phyloP scores from a whole-genome alignment of 2,888 invertebrate genomes.

The Pterostichus madidus region DNA sequence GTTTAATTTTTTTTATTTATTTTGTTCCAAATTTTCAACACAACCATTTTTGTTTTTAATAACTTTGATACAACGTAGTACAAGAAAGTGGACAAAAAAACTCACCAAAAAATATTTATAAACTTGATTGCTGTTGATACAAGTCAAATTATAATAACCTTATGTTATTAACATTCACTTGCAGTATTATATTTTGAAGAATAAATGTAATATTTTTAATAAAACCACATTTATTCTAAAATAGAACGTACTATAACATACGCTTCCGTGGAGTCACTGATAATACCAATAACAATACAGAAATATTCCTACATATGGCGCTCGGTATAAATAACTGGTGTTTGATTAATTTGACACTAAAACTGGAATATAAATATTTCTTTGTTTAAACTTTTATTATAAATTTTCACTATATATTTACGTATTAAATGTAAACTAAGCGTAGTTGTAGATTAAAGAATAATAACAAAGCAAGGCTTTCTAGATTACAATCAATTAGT shows the following conservation, averaged over 20 bases:
- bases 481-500: conserved; percentile 5
- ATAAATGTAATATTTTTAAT: background rate
- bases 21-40: conserved; percentile 23
- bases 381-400: conserved; percentile 18
- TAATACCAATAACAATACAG: conserved; percentile 49
- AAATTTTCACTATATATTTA: conserved; percentile 3
- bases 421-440: background rate
- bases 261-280: conserved; percentile 42
- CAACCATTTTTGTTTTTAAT: conserved; percentile 57
- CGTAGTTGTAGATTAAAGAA: background rate
- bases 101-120: conserved; percentile 42
- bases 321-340: background rate
- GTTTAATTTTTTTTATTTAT: conserved; percentile 8
- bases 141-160: conserved; percentile 20
- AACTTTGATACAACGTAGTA: conserved; percentile 48
- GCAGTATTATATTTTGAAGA: background rate
- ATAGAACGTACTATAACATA: conserved; percentile 49
- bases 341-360: conserved; percentile 9
- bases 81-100: conserved; percentile 32
- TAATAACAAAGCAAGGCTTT: conserved; percentile 30
- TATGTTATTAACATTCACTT: conserved; percentile 40
- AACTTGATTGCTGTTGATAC: conserved; percentile 7
- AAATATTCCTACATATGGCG: conserved; percentile 48
- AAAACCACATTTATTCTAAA: conserved; percentile 37
- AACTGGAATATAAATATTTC: background rate